These are phyloP conservation scores for Antechinus flavipes DNA, from an alignment of 2,113 vertebrate species.

Conservation along the genomic window DNA sequence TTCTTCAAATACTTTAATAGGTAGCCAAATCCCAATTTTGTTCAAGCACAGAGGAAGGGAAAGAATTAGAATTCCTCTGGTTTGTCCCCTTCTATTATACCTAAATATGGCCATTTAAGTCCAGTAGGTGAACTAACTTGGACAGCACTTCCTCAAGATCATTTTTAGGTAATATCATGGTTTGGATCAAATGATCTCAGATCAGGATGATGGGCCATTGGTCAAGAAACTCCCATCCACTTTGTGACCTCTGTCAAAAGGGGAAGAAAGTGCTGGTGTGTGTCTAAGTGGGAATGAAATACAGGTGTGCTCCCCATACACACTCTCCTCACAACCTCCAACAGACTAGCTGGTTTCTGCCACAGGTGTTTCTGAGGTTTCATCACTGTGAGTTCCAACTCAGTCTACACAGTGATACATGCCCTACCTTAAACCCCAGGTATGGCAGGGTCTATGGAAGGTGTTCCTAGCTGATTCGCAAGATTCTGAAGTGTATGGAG, in stretches of 20 bases:
- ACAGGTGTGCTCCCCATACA: not conserved
- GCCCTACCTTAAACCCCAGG: not conserved
- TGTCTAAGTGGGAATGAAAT: not conserved
- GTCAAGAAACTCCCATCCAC: not conserved
- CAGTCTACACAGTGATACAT: slow-evolving; percentile 1
- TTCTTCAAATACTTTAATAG: not conserved
- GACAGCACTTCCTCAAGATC: not conserved
- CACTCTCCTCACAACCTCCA: not conserved
- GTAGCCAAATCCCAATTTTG: not conserved
- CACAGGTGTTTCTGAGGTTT: not conserved
- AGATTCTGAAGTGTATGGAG: not conserved
- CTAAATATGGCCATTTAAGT: not conserved
- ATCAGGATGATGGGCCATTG: not conserved
- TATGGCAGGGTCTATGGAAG: not conserved
- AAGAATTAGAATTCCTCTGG: not conserved
- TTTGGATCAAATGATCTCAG: not conserved
- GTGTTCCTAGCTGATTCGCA: not conserved
- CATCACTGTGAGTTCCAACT: not conserved
- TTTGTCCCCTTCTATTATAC: not conserved
- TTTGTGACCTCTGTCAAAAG: not conserved
- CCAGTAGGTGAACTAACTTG: not conserved
- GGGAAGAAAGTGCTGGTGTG: not conserved
- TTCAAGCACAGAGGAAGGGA: not conserved
- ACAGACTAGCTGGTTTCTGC: not conserved
- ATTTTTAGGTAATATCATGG: not conserved